phyloP scores from a whole-genome alignment of 2,113 vertebrate genomes.

The Macquaria ambigua region DNA sequence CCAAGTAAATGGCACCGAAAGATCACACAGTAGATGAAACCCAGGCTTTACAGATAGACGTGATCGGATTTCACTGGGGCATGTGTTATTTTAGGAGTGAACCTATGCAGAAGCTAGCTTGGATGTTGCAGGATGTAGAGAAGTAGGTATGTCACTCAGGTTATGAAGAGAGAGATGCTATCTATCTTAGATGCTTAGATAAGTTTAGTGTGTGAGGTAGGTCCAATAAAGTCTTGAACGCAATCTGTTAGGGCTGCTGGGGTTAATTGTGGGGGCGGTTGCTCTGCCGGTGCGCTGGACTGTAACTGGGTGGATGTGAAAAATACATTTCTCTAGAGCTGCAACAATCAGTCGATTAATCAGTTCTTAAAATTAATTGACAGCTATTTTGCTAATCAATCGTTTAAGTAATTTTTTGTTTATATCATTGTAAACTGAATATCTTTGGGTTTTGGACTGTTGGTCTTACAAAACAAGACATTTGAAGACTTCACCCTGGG shows the following conservation, averaged over 20 bases:
- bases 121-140: neutral
- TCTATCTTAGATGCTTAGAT: neutral
- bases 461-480: too few relatives aligned
- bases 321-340: too few relatives aligned
- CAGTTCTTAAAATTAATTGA: too few relatives aligned
- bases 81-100: slow-evolving; percentile 18
- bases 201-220: neutral
- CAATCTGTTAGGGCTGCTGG: neutral
- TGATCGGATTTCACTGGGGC: slow-evolving; percentile 20
- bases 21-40: neutral
- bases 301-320: too few relatives aligned
- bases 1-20: neutral
- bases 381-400: too few relatives aligned
- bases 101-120: slow-evolving; percentile 3
- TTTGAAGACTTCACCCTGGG: too few relatives aligned
- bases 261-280: neutral
- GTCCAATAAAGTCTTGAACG: neutral
- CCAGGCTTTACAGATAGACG: neutral
- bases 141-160: neutral
- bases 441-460: too few relatives aligned
- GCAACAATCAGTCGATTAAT: too few relatives aligned
- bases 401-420: too few relatives aligned
- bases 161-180: neutral
- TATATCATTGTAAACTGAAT: too few relatives aligned
- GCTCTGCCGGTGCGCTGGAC: too few relatives aligned